These are phyloP conservation scores for Myotis yumanensis DNA, from an alignment of 2,113 vertebrate genomes.

Conservation along the genomic window DNA sequence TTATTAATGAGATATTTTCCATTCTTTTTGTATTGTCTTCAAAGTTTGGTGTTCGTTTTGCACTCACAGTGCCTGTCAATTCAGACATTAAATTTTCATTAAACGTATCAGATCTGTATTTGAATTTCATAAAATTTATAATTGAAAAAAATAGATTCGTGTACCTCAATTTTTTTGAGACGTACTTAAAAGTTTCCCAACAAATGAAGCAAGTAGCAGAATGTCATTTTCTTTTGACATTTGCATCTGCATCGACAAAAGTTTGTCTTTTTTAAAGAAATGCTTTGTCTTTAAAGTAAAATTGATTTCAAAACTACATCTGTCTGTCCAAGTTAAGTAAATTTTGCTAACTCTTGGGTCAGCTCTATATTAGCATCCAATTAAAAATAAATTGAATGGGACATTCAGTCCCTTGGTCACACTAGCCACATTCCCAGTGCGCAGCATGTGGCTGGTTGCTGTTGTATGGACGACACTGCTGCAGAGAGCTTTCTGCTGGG, in stretches of 20 bases:
- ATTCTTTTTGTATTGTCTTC: not conserved
- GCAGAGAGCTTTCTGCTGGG: not conserved
- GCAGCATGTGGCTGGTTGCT: not conserved
- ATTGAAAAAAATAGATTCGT: not conserved
- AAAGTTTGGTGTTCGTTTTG: not conserved
- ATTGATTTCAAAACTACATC: conserved; percentile 12
- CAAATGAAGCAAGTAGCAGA: not conserved
- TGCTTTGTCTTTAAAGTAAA: conserved; percentile 35
- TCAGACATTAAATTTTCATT: conserved; percentile 12
- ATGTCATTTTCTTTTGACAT: conserved; percentile 9
- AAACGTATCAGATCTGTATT: not conserved
- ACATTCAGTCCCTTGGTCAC: not conserved
- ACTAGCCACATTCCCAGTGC: not conserved
- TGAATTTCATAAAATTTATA: conserved; percentile 26
- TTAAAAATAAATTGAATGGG: conserved; percentile 21
- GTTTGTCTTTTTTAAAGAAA: not conserved
- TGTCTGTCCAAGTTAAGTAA: not conserved
- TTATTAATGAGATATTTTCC: not conserved
- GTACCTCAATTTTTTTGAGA: not conserved
- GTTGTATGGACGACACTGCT: not conserved
- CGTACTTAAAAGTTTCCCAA: not conserved
- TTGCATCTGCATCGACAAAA: not conserved
- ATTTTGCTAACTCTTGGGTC: not conserved
- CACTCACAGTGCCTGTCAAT: not conserved
- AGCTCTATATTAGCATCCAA: not conserved